Percentiles rank a stretch among this genome's conserved stretches.
phyloP scores from a whole-genome alignment of 2,888 invertebrate species.

The Adineta ricciae region DNA sequence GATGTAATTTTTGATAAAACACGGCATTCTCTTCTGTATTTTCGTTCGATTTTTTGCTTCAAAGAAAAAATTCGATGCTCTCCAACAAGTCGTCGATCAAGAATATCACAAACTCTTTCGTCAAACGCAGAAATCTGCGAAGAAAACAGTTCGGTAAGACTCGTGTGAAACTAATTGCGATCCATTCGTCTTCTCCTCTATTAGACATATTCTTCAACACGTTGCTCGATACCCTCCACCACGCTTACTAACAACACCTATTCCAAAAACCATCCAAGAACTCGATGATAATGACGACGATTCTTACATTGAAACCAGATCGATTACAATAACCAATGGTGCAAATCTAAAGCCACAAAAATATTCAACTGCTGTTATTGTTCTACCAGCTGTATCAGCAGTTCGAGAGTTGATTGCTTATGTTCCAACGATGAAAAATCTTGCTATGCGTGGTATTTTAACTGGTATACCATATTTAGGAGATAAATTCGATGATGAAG shows the following conservation, averaged over 20 bases:
- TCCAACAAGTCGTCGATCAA: background rate
- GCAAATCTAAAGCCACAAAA: background rate
- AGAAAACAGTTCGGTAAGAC: background rate
- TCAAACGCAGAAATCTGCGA: background rate
- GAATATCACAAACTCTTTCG: background rate
- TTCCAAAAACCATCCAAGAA: background rate
- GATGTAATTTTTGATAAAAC: background rate
- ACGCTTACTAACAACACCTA: background rate
- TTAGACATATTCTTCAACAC: background rate
- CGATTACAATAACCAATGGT: background rate
- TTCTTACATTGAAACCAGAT: background rate
- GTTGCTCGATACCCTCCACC: background rate
- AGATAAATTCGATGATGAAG: background rate
- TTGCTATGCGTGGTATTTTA: background rate
- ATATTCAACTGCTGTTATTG: background rate
- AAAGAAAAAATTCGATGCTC: background rate
- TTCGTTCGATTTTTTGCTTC: background rate
- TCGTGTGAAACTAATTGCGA: background rate
- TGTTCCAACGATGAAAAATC: slow-evolving; percentile 6
- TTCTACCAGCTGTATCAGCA: background rate
- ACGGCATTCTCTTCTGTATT: background rate
- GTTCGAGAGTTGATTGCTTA: background rate
- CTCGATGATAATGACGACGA: background rate
- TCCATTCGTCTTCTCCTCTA: background rate
- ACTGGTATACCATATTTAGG: background rate